Base-by-base conservation (phyloP, 2,888 invertebrate species). In the Caenorhabditis doughertyi region DNA sequence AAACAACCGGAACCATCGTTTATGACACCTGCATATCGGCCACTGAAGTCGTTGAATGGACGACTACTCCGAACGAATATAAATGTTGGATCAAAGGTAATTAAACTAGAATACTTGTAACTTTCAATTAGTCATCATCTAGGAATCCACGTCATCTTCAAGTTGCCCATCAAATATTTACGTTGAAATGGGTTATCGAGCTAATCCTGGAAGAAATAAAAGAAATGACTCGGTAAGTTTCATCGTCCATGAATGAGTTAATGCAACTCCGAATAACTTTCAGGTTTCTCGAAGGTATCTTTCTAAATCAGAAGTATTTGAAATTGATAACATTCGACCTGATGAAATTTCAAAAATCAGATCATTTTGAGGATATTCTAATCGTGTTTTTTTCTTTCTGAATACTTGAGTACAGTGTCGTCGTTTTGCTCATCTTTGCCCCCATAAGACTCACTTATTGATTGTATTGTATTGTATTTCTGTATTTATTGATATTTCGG, bases 1-100 rank as follows among this genome's bases (percentile, higher is more conserved):
- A 89, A 91, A 68, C 87, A 89, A 67, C 51, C 81, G 3, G 83
- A 84, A 35, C 88, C 90, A 16, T 83, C 85, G 0, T 86, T 79
- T 51, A 94, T 98, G 92, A 96, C 96, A 89, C 87, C 87, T 7
- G 76, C 84, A 94, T 96, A 95, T 93, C 94, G 98, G 92, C 97
- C 97, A 79, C 95, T 96, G 62, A 96, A 97, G 93, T 95, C 96
- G 71, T 94, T 97, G 84, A 95, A 97, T 93, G 96, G 97, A 93
- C 95, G 98, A 89, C 95, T 97, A 76, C 95, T 98, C 88, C 94
- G 98, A 93, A 98, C 98, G 89, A 98, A 98, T 94, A 98, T 98
- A 93, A 97, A 98, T 93, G 97, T 97, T 23, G 84, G 83, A 56
- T 84, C 67, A 16, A 72, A 67, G 25, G 73, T 53, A n/a, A 39